Percentiles rank a stretch among this genome's conserved stretches.
Evolutionary conservation across 64 coral and sea anemone genomes (phyloP).

Genomic region (Actinia tenebrosa): DNA sequence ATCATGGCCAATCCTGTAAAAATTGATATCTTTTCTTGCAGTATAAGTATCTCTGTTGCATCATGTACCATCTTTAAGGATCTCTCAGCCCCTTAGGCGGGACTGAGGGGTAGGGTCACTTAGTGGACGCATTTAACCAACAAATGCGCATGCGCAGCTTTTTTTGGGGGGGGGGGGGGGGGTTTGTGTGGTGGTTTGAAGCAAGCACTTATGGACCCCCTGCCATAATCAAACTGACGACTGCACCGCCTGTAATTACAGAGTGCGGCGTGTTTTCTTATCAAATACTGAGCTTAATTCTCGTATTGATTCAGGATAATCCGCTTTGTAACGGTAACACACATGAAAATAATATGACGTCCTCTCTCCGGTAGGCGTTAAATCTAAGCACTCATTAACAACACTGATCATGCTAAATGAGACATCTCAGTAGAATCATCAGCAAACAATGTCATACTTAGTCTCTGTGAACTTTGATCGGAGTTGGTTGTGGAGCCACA

Average conservation of each 20-base stretch:
- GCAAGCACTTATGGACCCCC: no score
- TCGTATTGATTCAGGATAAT: not conserved
- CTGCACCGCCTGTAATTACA: not conserved
- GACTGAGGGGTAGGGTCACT: no score
- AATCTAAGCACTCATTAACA: not conserved
- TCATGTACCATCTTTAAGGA: no score
- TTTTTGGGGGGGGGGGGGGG: no score
- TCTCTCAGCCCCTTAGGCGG: no score
- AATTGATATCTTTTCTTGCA: no score
- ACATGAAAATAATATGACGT: not conserved
- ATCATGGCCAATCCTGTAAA: no score
- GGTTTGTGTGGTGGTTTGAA: no score
- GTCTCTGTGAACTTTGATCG: not conserved
- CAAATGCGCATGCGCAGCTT: no score
- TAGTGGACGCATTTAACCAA: no score
- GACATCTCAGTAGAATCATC: not conserved
- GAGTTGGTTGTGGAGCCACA: not conserved
- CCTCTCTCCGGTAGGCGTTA: not conserved
- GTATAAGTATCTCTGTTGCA: no score
- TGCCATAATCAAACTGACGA: no score
- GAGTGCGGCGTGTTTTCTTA: not conserved
- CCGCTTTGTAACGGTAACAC: not conserved
- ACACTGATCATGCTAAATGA: not conserved
- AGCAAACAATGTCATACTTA: not conserved
- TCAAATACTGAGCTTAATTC: not conserved